Base-by-base conservation (phyloP, 92 coral and sea anemone genomes). In the Epizoanthus fatuus region DNA sequence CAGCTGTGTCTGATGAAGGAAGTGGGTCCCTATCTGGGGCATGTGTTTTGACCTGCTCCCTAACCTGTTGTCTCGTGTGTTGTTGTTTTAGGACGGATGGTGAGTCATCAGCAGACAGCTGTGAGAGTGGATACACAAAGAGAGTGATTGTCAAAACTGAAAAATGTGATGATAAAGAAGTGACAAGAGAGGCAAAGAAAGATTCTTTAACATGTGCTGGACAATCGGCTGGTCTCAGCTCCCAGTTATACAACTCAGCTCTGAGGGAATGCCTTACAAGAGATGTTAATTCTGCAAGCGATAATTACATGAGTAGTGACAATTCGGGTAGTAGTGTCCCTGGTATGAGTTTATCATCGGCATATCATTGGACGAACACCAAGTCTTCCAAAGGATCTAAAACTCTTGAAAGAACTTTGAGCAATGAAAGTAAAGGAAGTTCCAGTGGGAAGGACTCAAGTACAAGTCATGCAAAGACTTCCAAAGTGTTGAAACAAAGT, bases 191-290 rank as follows among this genome's bases (percentile, higher is more conserved):
- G 32, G 22, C 47, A 20, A 49, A 49, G 53, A 49, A 49, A 8
- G 53, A 49, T 49, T 49, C 53, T 8, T 6, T 49, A 49, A 49
- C 9, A 8, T 9, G 4, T 49, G 11, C 53, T 49, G 69, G 40
- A 39, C 62, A 20, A 4, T 40, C 82, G 5, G 69, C 63, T 62
- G 49, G 40, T 14, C 8, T 25, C 14, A 77, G 45, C 15, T 40
- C 63, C 14, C 44, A 19, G 25, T 8, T 69, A 13, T 55, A 59
- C 22, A 56, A 77, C 69, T 77, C 82, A 1, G 42, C 25, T 44
- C 51, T 60, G 20, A 77, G 70, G 38, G 56, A 42, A 35, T 60
- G 57, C 22, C 82, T 77, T 44, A 58, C 29, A 42, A 77, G 32
- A 60, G 82, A 77, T 39, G 63, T 59, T 14, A 59, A 16, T 20